A percentile compares a stretch with the other conserved stretches of the same genome.
Conservation (phyloP, 2,888 invertebrate species). For the Tenthredo mesomela region DNA sequence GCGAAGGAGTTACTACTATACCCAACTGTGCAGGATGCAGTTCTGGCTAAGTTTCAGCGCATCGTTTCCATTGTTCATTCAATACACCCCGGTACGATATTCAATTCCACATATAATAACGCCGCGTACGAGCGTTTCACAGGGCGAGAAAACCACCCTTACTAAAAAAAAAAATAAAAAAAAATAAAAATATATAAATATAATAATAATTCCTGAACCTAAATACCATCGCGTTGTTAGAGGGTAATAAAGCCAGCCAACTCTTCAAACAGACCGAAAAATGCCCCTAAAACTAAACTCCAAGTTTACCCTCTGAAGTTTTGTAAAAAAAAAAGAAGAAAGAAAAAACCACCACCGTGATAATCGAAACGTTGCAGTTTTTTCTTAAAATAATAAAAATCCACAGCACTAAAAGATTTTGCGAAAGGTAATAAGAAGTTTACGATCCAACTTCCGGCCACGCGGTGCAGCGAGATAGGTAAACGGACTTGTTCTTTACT, state of each 20-base stretch:
- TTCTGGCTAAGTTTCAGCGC: neutral
- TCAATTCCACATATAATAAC: neutral
- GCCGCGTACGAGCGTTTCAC: neutral
- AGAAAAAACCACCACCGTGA: neutral
- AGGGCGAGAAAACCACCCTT: neutral
- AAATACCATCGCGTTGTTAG: neutral
- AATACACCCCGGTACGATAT: neutral
- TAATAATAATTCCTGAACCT: neutral
- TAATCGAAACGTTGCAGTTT: neutral
- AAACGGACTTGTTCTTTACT: neutral
- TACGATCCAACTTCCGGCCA: constrained; percentile 24
- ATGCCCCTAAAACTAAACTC: constrained; percentile 70
- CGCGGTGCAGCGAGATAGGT: no score
- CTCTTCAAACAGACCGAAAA: constrained; percentile 35
- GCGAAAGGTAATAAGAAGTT: neutral
- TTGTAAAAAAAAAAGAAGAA: neutral
- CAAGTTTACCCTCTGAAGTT: constrained; percentile 60
- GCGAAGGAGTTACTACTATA: constrained; percentile 42
- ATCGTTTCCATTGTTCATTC: constrained; percentile 19
- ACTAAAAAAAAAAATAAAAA: neutral
- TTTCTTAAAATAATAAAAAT: constrained; percentile 3
- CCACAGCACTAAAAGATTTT: constrained; percentile 19
- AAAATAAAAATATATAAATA: neutral
- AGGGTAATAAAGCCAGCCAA: constrained; percentile 1
- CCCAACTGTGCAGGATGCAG: constrained; percentile 22